Base-by-base conservation (phyloP, 2,888 invertebrate species). In the Lutraria lutraria region DNA sequence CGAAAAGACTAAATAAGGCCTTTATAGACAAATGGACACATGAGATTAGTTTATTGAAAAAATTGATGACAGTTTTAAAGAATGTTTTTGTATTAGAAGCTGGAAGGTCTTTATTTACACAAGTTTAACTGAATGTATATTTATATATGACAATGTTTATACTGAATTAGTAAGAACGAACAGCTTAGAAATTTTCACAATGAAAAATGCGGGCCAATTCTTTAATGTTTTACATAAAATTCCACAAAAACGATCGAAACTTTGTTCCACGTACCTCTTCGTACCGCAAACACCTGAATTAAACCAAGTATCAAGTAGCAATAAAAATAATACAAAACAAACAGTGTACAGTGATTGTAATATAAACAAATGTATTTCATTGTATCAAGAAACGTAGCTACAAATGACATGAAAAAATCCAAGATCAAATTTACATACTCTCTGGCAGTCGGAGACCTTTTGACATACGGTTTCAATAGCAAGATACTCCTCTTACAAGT, bases 381-480 rank as follows among this genome's bases (percentile, higher is more conserved):
- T 76, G 76, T 76, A 21, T 76, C 19, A 3, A 76, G 25, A 76
- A 76, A 34, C 31, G 76, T 76, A 16, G 16, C 34, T 16, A 12
- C 63, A 76, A 34, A 16, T 76, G 76, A 34, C 76, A 31, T 76
- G 76, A 76, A 76, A 31, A 16, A 34, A 76, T 25, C 25, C 21
- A 0, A 34, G n/a, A 81, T 89, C 89, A 87, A 54, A 87, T 91
- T 88, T 86, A 84, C 83, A 88, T 85, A 91, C 88, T 89, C 87
- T 84, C 88, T 89, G 89, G 80, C 54, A 53, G 56, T 60, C 25
- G 81, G 53, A 25, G 83, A 81, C 90, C 83, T 89, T 88, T 85
- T 89, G 89, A 89, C 89, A 89, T 82, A 53, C 2, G 16, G 19
- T 83, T 29, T 60, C 86, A 72, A 86, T 72, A 63, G 31, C 19